These are phyloP conservation scores for Procambarus virginalis DNA, from an alignment of 1,140 invertebrate species.

Conservation along the genomic window DNA sequence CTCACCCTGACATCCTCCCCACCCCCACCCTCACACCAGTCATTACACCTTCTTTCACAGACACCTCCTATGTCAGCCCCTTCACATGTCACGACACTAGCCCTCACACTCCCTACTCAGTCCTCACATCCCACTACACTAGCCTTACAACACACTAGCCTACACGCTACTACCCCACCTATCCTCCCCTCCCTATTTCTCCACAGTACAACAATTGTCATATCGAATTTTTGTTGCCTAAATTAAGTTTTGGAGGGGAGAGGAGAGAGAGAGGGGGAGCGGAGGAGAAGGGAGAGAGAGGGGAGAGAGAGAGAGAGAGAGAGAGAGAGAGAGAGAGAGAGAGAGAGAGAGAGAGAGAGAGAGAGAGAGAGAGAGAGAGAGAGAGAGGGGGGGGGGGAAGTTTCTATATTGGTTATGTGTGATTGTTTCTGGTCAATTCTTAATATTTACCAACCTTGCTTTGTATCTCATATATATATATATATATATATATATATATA, in stretches of 20 bases:
- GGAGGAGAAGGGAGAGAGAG: background rate
- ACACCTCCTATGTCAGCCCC: no score
- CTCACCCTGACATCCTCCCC: no score
- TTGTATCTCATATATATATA: no score
- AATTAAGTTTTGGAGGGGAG: constrained; percentile 53
- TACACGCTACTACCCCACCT: background rate
- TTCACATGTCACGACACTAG: background rate
- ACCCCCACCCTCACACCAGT: no score
- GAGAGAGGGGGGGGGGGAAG: background rate
- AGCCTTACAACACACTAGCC: background rate
- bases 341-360: constrained; percentile 11
- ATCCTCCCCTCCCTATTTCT: background rate
- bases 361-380: constrained; percentile 3
- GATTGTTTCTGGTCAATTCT: no score
- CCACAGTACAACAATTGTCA: constrained; percentile 44
- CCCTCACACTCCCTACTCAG: background rate
- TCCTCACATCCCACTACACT: background rate
- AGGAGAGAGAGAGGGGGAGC: background rate
- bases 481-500: no score
- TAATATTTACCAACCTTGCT: no score
- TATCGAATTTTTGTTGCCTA: constrained; percentile 63
- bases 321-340: constrained; percentile 7
- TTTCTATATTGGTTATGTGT: background rate
- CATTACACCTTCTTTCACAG: no score
- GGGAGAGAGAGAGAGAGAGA: constrained; percentile 1